Base-by-base conservation (phyloP, 2,797 vertebrate species). In the Enteromius mattozi region DNA sequence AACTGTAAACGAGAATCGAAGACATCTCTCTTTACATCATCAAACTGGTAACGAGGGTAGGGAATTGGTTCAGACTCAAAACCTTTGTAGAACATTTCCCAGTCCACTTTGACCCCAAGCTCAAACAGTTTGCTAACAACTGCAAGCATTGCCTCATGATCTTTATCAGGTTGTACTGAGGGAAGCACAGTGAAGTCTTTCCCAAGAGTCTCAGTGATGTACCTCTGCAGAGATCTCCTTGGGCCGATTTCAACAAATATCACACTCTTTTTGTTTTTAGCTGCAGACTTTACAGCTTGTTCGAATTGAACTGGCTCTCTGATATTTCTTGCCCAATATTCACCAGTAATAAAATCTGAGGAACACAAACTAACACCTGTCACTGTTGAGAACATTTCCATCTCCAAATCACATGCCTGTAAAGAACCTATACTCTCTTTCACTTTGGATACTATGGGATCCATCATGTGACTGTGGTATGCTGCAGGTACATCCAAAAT, bases 381-480 rank as follows among this genome's bases (percentile, higher is more conserved):
- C 54, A 96, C 94, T 0, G 96, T 97, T 51, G 96, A 97, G 86
- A 96, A 93, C 87, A 97, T 85, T 86, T 96, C 94, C 1, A 87
- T 82, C 42, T 94, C 87, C 0, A 93, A 84, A 65, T 90, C 21
- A 56, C 93, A 90, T 49, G 88, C 89, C 37, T 91, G 80, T 51
- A 98, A 93, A 81, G 86, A 30, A 0, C 94, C 92, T 86, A 97
- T 89, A 16, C 33, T 91, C 6, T 92, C 61, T 86, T 90, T 70
- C 3, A 97, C 74, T 81, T 95, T 90, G 42, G 76, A 7, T 0
- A 98, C 84, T 86, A 98, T 94, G 19, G 88, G 90, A 81, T 97
- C 95, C 96, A 97, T 97, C 93, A 95, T 94, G 59, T 95, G 92
- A 88, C 97, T 97, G 85, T 98, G 97, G 87, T 97, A 98, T 0